A percentile compares a stretch with the other conserved stretches of the same genome.
phyloP scores from a whole-genome alignment of 2,888 invertebrate genomes.

The Dastarcus helophoroides region DNA sequence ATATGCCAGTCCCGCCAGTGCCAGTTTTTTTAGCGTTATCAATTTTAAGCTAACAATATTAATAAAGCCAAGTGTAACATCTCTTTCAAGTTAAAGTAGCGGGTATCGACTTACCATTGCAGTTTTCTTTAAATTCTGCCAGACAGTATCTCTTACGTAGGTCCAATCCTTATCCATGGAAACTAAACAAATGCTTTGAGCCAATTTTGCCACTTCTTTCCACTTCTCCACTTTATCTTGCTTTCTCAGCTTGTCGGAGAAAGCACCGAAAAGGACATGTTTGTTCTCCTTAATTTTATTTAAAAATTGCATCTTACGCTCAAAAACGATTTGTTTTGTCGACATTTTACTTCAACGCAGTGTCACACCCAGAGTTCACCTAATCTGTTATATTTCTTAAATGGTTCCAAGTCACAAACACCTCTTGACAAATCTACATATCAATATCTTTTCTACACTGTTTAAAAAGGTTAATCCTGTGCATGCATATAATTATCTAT shows the following conservation, averaged over 20 bases:
- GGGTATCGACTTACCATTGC: constrained; percentile 11
- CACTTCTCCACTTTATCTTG: constrained; percentile 8
- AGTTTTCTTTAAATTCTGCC: constrained; percentile 11
- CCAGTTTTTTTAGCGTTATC: constrained; percentile 11
- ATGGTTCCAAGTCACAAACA: no score
- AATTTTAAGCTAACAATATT: constrained; percentile 9
- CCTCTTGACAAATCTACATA: no score
- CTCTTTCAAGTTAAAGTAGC: constrained; percentile 7
- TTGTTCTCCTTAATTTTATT: constrained; percentile 12
- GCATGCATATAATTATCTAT: no score
- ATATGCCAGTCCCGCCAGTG: constrained; percentile 9
- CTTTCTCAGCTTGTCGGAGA: constrained; percentile 8
- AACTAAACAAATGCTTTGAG: constrained; percentile 10
- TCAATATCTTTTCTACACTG: no score
- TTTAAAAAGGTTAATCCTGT: no score
- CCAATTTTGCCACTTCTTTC: constrained; percentile 8
- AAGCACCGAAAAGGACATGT: constrained; percentile 10
- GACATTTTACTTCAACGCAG: no score
- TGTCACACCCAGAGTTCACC: no score
- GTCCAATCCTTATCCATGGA: constrained; percentile 10
- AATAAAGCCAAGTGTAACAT: constrained; percentile 7
- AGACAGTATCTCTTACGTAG: constrained; percentile 11
- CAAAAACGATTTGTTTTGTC: constrained; percentile 9
- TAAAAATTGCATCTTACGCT: constrained; percentile 10
- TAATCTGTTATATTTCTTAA: no score